Base-by-base conservation (phyloP, 2,888 invertebrate genomes). In the Syritta pipiens region DNA sequence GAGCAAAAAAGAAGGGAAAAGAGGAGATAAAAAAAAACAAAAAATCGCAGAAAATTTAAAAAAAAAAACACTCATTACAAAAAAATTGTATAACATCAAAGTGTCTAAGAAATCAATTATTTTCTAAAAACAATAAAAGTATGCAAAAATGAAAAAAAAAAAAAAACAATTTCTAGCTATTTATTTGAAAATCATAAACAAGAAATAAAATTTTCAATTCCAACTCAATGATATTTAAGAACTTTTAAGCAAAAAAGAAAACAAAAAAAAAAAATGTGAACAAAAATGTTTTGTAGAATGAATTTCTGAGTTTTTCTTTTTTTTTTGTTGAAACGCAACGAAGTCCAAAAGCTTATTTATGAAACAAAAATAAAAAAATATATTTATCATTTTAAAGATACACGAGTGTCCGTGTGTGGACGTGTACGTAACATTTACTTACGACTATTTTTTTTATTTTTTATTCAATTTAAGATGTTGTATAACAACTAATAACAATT, bases 61-160 rank as follows among this genome's bases (percentile, higher is more conserved):
- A 24, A 19, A 60, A 65, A 46, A 35, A 24, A 32, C 26, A 67
- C 22, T 51, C 37, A 76, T 65, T 51, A 30, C 9, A 55, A 62
- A 53, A n/a, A n/a, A n/a, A n/a, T n/a, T n/a, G n/a, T 20, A 53
- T 17, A 79, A 81, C 75, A 81, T 68, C 81, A 67, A 69, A 65
- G 65, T 76, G 81, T 76, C 71, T 60, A 30, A 71, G 26, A 81
- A n/a, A 75, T 69, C 71, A 81, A 81, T 81, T 81, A 81, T 81
- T 76, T 81, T 69, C 35, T 35, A 59, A 51, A 62, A 49, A 37
- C 30, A 24, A 51, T 35, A 51, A 30, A 32, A 62, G 49, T 67
- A 71, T 17, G 62, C 40, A 46, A 32, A 26, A 14, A 19, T 55
- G 6, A 55, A 22, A 51, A 55, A 28, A n/a, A 32, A 28, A 40